Base-by-base conservation (phyloP, 2,797 vertebrate genomes). In the Gymnothorax javanicus region DNA sequence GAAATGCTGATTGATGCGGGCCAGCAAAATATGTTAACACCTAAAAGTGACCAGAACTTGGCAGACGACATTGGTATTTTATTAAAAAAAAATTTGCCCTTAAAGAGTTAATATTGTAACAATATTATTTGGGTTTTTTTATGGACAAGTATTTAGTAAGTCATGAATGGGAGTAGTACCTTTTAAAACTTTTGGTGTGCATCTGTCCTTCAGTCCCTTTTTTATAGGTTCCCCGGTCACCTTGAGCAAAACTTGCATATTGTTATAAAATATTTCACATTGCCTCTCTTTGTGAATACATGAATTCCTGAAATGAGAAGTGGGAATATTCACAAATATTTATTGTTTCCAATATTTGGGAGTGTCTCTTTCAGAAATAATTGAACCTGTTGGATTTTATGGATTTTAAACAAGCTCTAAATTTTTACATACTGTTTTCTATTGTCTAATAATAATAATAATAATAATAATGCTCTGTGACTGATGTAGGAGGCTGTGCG, bases 401-500 rank as follows among this genome's bases (percentile, higher is more conserved):
- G 33, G 33, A 43, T 43, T 43, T 43, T 43, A 43, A 43, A 43
- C 33, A 43, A 43, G 33, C 33, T 43, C 1, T 43, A 1, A 1
- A 43, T 43, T 43, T 43, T 43, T 59, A 59, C 58, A 59, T 59
- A 4, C 12, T 67, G 64, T 67, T 20, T 67, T n/a, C 3, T n/a
- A 13, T 67, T 67, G 6, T 67, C 64, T 67, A 59, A 59, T 59
- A 59, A 59, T 59, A 59, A 59, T 59, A 59, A 59, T 59, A 59
- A 13, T 59, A 9, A 9, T 59, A 59, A 59, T 6, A 59, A 59
- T 71, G 69, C 77, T 58, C 13, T 73, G 4, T 25, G 73, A 50
- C 67, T 7, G 79, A 59, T 90, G 86, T 85, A 99, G 98, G 98
- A 99, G 93, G 98, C 99, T 64, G 93, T 99, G 77, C 98, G 99